These are phyloP conservation scores for Gonatopus flavifemur DNA, from an alignment of 1,140 invertebrate species.

Conservation along the genomic window DNA sequence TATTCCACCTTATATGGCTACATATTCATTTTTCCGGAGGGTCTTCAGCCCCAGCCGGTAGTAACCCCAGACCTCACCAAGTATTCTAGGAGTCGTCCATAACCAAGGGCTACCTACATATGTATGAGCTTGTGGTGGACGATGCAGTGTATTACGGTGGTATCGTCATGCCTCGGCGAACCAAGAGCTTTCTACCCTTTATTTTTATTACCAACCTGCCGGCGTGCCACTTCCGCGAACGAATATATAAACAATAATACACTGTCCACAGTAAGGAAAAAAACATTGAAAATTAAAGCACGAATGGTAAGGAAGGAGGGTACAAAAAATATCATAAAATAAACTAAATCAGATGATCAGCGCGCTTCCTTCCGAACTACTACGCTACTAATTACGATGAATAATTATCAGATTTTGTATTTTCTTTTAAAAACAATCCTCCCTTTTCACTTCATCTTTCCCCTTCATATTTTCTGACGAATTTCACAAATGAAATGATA, in stretches of 20 bases:
- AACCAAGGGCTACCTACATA: conserved; percentile 38
- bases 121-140: conserved; percentile 50
- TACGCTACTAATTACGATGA: no score
- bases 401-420: no score
- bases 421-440: no score
- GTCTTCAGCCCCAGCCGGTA: conserved; percentile 21
- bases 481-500: no score
- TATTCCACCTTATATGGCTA: conserved; percentile 32
- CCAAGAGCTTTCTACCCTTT: conserved; percentile 33
- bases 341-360: conserved; percentile 32
- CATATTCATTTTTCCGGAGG: conserved; percentile 54
- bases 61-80: conserved; percentile 9
- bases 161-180: conserved; percentile 48
- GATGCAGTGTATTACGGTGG: no score
- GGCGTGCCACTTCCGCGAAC: conserved; percentile 1
- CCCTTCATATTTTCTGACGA: no score
- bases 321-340: no score
- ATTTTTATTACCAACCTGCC: conserved; percentile 19
- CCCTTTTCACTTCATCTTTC: no score
- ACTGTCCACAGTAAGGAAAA: conserved; percentile 3
- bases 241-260: conserved; percentile 23
- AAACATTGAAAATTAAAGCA: no score
- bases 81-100: conserved; percentile 14
- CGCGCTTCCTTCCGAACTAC: conserved; percentile 14
- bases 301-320: neutral